phyloP scores from a whole-genome alignment of 1,140 invertebrate genomes.

The Orussus abietinus region DNA sequence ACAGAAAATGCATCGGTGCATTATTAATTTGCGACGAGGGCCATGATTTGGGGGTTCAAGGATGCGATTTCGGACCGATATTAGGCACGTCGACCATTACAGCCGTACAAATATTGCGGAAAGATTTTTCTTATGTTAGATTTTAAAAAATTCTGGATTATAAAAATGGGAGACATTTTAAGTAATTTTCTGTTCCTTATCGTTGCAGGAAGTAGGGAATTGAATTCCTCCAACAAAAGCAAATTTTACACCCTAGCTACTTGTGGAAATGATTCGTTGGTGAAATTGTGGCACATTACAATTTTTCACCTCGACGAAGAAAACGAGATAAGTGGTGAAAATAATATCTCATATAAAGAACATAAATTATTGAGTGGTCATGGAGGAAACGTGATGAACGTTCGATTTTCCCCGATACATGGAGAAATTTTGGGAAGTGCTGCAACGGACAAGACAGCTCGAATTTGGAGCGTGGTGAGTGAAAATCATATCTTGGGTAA shows the following conservation, averaged over 20 bases:
- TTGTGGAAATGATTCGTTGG: constrained; percentile 68
- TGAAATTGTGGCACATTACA: constrained; percentile 67
- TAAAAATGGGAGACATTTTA: constrained; percentile 3
- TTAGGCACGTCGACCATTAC: constrained; percentile 39
- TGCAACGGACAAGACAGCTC: constrained; percentile 61
- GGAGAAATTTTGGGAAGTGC: constrained; percentile 60
- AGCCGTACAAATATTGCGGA: constrained; percentile 2
- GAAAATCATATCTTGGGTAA: constrained; percentile 4
- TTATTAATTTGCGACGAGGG: constrained; percentile 54
- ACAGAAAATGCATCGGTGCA: constrained; percentile 16
- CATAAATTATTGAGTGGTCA: constrained; percentile 49
- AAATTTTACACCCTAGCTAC: constrained; percentile 61
- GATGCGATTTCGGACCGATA: constrained; percentile 62
- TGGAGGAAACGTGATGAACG: constrained; percentile 59
- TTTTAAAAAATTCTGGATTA: constrained; percentile 1
- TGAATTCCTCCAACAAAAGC: constrained; percentile 22
- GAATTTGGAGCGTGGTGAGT: constrained; percentile 64
- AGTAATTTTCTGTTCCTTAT: too few species aligned
- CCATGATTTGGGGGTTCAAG: constrained; percentile 69
- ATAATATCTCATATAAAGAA: constrained; percentile 20
- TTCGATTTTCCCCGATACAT: constrained; percentile 56
- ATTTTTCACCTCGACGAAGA: constrained; percentile 22
- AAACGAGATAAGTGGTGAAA: constrained; percentile 5
- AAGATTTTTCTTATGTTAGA: background rate
- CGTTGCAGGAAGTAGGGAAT: constrained; percentile 26